Evolutionary conservation across 2,888 invertebrate species (phyloP).

Genomic region (Tricholauxania praeusta): DNA sequence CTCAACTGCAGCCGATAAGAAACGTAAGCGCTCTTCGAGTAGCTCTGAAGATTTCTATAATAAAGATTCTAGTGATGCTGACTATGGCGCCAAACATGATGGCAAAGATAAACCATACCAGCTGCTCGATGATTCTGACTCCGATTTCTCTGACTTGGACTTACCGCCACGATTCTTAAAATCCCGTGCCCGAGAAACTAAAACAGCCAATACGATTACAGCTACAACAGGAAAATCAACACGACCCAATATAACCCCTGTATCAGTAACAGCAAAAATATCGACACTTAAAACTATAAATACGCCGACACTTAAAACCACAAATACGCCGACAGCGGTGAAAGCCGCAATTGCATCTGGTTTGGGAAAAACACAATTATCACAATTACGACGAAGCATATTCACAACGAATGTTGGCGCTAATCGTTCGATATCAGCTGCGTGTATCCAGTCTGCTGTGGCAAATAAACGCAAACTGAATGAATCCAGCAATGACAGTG

Average conservation of each 20-base stretch:
- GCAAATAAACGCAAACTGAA: constrained; percentile 23
- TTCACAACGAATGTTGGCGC: constrained; percentile 47
- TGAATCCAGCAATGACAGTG: constrained; percentile 23
- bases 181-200: constrained; percentile 33
- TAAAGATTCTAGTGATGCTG: constrained; percentile 50
- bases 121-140: constrained; percentile 50
- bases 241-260: neutral
- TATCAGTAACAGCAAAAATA: constrained; percentile 6
- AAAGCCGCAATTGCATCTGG: constrained; percentile 20
- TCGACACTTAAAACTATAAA: constrained; percentile 24
- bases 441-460: neutral
- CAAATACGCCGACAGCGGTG: constrained; percentile 1
- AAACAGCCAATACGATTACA: neutral
- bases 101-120: constrained; percentile 53
- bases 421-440: constrained; percentile 13
- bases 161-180: constrained; percentile 10
- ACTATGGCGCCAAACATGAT: constrained; percentile 48
- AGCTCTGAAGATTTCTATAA: constrained; percentile 54
- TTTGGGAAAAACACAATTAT: constrained; percentile 46
- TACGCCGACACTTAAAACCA: constrained; percentile 20
- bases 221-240: constrained; percentile 20
- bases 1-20: constrained; percentile 14
- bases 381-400: constrained; percentile 54
- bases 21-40: constrained; percentile 45
- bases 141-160: constrained; percentile 45